A percentile compares a stretch with the other conserved stretches of the same genome.
Evolutionary conservation across 2,113 vertebrate species (phyloP).

Genomic region (Cyrtonyx montezumae): DNA sequence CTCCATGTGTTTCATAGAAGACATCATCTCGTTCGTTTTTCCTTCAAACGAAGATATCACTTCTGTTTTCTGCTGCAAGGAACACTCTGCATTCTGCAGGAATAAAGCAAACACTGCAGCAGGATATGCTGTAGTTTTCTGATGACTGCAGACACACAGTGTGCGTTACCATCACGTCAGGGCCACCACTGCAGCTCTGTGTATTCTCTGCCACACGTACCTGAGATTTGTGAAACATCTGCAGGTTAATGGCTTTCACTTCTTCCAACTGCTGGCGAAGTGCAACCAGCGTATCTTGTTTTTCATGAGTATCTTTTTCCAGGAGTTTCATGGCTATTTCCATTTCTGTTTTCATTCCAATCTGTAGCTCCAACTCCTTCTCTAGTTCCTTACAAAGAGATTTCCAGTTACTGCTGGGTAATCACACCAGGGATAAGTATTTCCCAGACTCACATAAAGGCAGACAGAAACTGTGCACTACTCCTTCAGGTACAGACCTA

Average conservation of each 20-base stretch:
- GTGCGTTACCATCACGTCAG: rapidly evolving
- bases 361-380: conserved; percentile 93
- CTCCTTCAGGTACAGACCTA: background rate
- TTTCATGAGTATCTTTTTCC: conserved; percentile 97
- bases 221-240: conserved; percentile 97
- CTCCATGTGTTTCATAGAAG: conserved; percentile 86
- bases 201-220: conserved; percentile 60
- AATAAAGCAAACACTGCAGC: background rate
- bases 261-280: conserved; percentile 94
- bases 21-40: conserved; percentile 87
- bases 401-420: background rate
- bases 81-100: conserved; percentile 83
- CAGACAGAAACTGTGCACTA: background rate
- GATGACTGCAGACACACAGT: background rate
- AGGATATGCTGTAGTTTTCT: background rate
- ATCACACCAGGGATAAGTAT: background rate
- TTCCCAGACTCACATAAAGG: background rate
- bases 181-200: background rate
- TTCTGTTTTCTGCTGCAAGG: conserved; percentile 87
- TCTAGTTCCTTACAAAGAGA: conserved; percentile 88
- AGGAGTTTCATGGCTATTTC: conserved; percentile 98
- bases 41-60: conserved; percentile 85
- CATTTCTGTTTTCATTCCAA: conserved; percentile 96
- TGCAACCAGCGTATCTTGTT: conserved; percentile 91
- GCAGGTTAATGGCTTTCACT: conserved; percentile 94